Percentiles rank a stretch among this genome's conserved stretches.
Conservation (phyloP, 64 coral and sea anemone genomes). For the Montipora foliosa region DNA sequence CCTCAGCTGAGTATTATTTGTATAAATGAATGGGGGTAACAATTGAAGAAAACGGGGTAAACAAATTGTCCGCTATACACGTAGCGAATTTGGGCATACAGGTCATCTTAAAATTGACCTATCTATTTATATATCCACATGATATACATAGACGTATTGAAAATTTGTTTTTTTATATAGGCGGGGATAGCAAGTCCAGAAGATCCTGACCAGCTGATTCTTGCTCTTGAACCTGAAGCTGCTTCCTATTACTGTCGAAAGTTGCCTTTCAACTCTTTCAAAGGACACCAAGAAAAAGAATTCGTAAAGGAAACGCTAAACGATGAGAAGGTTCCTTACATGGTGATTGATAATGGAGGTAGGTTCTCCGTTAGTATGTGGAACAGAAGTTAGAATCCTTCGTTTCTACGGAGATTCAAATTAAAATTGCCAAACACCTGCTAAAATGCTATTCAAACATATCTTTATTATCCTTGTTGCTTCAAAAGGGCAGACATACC, state of each 20-base stretch:
- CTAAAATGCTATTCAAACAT: too few relatives aligned
- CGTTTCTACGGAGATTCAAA: too few relatives aligned
- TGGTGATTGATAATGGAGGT: slow-evolving; percentile 64
- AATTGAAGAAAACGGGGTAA: neutral
- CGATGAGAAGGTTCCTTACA: slow-evolving; percentile 17
- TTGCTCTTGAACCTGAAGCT: slow-evolving; percentile 54
- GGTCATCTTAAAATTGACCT: too few relatives aligned
- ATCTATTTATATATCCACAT: too few relatives aligned
- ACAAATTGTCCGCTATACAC: neutral
- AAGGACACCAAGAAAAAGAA: neutral
- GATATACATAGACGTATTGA: too few relatives aligned
- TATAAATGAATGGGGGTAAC: too few relatives aligned
- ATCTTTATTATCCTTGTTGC: too few relatives aligned
- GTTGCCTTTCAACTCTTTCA: neutral
- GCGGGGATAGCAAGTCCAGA: slow-evolving; percentile 21
- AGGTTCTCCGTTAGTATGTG: neutral
- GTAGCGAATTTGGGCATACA: too few relatives aligned
- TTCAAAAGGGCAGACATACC: too few relatives aligned
- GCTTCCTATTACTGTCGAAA: slow-evolving; percentile 53
- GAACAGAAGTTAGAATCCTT: too few relatives aligned
- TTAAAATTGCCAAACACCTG: too few relatives aligned
- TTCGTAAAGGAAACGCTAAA: slow-evolving; percentile 23
- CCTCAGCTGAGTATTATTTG: too few relatives aligned
- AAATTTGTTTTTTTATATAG: neutral
- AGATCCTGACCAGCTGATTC: slow-evolving; percentile 51